phyloP scores from a whole-genome alignment of 2,888 invertebrate genomes.

The Scaptomyza cyrtandrae region DNA sequence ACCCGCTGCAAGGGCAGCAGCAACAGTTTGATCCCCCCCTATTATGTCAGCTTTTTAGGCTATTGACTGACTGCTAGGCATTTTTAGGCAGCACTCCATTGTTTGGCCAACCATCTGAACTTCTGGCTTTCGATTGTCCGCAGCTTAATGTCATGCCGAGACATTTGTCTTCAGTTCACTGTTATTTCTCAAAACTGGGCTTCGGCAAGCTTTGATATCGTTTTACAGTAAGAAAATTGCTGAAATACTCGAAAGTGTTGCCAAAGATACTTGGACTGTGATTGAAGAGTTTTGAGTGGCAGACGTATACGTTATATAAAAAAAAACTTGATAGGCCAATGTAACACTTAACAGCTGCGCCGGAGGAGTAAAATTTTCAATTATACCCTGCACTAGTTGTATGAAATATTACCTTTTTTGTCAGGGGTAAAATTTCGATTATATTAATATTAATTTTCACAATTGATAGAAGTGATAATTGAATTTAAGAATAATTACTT shows the following conservation, averaged over 20 bases:
- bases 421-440: not conserved
- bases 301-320: conserved; percentile 1
- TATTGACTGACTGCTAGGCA: conserved; percentile 50
- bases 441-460: not conserved
- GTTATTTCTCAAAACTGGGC: conserved; percentile 38
- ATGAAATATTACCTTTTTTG: no score
- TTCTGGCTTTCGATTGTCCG: conserved; percentile 42
- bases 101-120: conserved; percentile 37
- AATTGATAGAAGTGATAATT: conserved; percentile 2
- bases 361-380: not conserved
- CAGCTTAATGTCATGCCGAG: conserved; percentile 57
- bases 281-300: conserved; percentile 42
- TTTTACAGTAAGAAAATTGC: conserved; percentile 24
- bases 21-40: conserved; percentile 8
- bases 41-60: conserved; percentile 55
- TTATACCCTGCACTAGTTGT: not conserved
- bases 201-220: conserved; percentile 21
- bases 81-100: conserved; percentile 34
- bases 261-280: conserved; percentile 32
- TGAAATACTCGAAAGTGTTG: conserved; percentile 31
- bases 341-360: no score
- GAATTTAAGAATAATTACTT: conserved; percentile 10
- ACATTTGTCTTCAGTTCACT: conserved; percentile 42
- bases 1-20: conserved; percentile 46
- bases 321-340: not conserved